Evolutionary conservation across 2,797 vertebrate species (phyloP).

Genomic region (Typhlichthys eigenmanni): DNA sequence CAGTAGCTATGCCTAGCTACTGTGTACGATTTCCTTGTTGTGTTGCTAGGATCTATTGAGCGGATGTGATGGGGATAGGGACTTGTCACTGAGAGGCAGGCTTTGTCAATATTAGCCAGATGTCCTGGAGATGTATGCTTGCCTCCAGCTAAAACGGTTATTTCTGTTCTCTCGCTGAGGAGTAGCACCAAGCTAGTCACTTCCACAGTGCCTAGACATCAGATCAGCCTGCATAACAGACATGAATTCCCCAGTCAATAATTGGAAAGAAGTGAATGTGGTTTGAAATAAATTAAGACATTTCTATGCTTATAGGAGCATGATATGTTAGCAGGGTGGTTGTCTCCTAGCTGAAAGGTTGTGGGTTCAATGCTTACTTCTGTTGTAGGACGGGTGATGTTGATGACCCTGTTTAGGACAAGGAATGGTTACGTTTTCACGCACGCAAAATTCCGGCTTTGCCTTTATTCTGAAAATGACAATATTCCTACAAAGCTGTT

Average conservation of each 20-base stretch:
- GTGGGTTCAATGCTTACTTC: too few species aligned
- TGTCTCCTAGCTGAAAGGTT: too few species aligned
- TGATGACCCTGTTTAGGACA: too few species aligned
- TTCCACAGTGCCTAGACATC: conserved; percentile 30
- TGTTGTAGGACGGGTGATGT: too few species aligned
- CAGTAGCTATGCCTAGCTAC: conserved; percentile 10
- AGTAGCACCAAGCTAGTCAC: conserved; percentile 28
- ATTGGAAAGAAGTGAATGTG: conserved; percentile 20
- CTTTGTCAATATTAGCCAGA: conserved; percentile 65
- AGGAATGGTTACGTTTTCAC: too few species aligned
- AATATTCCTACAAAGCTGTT: too few species aligned
- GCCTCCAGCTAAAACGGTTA: conserved; percentile 52
- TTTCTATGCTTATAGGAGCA: too few species aligned
- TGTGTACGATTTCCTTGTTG: conserved; percentile 40
- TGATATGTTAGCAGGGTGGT: too few species aligned
- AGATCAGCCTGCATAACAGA: conserved; percentile 8
- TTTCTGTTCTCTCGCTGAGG: conserved; percentile 42
- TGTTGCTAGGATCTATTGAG: conserved; percentile 29
- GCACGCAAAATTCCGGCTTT: too few species aligned
- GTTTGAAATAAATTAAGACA: not conserved
- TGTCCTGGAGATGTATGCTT: conserved; percentile 45
- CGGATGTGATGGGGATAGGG: conserved; percentile 45
- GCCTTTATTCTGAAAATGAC: too few species aligned
- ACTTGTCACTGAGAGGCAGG: conserved; percentile 54
- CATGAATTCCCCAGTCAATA: not conserved